Percentiles rank a stretch among this genome's conserved stretches.
phyloP scores from a whole-genome alignment of 2,888 invertebrate genomes.

The Nemoura dubitans region DNA sequence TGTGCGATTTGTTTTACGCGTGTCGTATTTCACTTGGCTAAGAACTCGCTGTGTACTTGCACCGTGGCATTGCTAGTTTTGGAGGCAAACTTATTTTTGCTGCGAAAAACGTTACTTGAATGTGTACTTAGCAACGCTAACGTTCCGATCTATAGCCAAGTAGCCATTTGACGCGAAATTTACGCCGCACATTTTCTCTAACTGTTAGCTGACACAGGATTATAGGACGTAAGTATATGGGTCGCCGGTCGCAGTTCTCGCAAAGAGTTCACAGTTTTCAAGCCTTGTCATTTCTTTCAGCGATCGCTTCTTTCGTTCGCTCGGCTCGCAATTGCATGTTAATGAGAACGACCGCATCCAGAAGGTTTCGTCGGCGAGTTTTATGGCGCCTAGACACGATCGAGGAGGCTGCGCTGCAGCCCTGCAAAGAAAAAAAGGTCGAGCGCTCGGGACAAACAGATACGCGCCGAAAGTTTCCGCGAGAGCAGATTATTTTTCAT shows the following conservation, averaged over 20 bases:
- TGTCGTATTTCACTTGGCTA: background rate
- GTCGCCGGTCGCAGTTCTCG: background rate
- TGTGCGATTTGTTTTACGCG: background rate
- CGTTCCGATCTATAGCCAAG: background rate
- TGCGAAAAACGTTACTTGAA: background rate
- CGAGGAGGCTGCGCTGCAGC: background rate
- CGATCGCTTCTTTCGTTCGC: background rate
- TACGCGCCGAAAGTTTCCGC: background rate
- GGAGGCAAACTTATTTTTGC: background rate
- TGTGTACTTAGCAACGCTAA: background rate
- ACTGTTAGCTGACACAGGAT: background rate
- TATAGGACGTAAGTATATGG: background rate
- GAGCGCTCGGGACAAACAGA: background rate
- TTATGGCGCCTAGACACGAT: conserved; percentile 27
- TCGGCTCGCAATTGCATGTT: conserved; percentile 46
- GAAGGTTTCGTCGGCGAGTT: conserved; percentile 43
- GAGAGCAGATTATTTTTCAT: conserved; percentile 16
- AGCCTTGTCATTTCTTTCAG: background rate
- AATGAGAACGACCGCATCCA: conserved; percentile 48
- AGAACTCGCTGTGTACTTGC: background rate
- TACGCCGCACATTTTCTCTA: conserved; percentile 43
- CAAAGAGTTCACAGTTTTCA: background rate
- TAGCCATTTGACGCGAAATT: conserved; percentile 44
- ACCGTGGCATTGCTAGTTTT: background rate
- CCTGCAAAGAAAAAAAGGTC: too few species aligned